These are phyloP conservation scores for Lasioglossum calceatum DNA, from an alignment of 2,888 invertebrate species.

Conservation along the genomic window DNA sequence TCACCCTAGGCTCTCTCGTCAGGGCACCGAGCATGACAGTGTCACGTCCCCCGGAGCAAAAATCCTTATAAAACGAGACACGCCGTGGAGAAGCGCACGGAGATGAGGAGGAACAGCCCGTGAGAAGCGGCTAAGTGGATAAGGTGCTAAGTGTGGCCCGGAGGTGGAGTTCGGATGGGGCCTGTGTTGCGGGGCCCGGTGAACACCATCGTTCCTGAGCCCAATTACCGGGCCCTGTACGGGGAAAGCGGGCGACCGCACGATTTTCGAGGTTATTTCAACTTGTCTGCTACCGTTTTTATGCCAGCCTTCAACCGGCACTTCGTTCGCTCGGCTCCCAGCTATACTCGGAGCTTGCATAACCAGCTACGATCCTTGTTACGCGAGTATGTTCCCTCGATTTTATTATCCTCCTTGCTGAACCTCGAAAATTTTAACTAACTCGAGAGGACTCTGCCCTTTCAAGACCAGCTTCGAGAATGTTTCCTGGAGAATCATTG, in stretches of 20 bases:
- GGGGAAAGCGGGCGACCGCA: conserved; percentile 62
- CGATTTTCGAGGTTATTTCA: conserved; percentile 56
- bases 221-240: conserved; percentile 70
- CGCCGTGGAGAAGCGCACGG: conserved; percentile 74
- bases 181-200: conserved; percentile 47
- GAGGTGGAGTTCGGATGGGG: conserved; percentile 69
- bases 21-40: conserved; percentile 76
- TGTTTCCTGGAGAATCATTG: background rate
- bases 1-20: conserved; percentile 56
- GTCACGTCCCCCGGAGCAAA: conserved; percentile 82
- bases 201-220: conserved; percentile 59
- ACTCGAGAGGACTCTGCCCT: background rate
- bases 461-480: background rate
- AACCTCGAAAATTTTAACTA: conserved; percentile 6
- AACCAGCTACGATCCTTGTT: conserved; percentile 11
- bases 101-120: conserved; percentile 76
- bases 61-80: conserved; percentile 81
- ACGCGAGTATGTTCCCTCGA: background rate
- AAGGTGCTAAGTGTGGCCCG: conserved; percentile 83
- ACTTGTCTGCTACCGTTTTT: conserved; percentile 52
- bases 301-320: conserved; percentile 24
- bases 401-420: background rate
- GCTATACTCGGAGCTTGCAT: conserved; percentile 12
- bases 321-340: background rate
- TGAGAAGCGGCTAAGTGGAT: conserved; percentile 83